A percentile compares a stretch with the other conserved stretches of the same genome.
Evolutionary conservation across 1,140 invertebrate genomes (phyloP).

Genomic region (Batillaria attramentaria): DNA sequence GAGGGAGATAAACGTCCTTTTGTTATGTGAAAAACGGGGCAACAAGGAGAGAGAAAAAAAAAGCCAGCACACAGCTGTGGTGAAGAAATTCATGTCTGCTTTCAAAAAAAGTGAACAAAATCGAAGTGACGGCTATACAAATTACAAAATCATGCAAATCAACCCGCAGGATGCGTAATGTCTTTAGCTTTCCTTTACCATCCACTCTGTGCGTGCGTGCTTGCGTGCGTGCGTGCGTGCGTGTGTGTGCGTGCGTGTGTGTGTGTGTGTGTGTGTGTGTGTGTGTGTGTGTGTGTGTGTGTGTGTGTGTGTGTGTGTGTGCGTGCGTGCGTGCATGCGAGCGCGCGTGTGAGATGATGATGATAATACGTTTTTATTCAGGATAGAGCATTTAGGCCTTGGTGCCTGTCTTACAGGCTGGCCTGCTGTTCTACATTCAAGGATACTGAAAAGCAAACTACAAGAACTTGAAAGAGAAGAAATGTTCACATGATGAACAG

Average conservation of each 20-base stretch:
- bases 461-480: background rate
- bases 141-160: too few species aligned
- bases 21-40: too few species aligned
- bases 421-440: background rate
- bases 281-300: background rate
- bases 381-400: background rate
- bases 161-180: background rate
- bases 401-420: background rate
- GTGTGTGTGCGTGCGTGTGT: background rate
- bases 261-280: conserved; percentile 12
- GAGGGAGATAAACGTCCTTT: too few species aligned
- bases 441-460: background rate
- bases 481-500: background rate
- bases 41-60: background rate
- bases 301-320: background rate
- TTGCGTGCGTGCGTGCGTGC: background rate
- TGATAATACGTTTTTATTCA: background rate
- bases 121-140: too few species aligned
- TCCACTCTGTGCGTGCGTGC: background rate
- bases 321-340: conserved; percentile 5
- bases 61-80: background rate
- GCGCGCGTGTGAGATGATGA: background rate
- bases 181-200: background rate
- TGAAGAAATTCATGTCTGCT: background rate
- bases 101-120: too few species aligned